Conservation (phyloP, 37 sponge, comb jelly and placozoan genomes). For the Chondrilla cf. caribensis region DNA sequence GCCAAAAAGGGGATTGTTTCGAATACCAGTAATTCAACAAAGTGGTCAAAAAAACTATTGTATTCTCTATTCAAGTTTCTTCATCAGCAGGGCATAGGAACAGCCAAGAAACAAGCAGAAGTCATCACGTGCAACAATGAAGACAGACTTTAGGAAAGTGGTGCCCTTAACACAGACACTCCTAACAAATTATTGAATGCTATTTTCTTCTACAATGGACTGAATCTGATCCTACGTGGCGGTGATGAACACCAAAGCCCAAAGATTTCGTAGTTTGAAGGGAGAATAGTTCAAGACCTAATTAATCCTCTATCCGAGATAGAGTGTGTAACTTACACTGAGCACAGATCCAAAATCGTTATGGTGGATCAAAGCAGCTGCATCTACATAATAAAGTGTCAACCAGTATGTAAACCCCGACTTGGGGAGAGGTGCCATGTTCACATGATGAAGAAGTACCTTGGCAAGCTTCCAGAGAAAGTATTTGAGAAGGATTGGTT, state of each 20-base stretch:
- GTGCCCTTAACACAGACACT: not conserved
- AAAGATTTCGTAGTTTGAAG: conserved; percentile 33
- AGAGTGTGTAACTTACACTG: conserved; percentile 2
- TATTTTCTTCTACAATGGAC: conserved; percentile 34
- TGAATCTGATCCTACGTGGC: conserved; percentile 35
- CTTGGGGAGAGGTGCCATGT: conserved; percentile 29
- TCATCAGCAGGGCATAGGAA: conserved; percentile 27
- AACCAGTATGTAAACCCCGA: too few relatives aligned
- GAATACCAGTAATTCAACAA: too few relatives aligned
- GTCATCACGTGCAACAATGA: conserved; percentile 15
- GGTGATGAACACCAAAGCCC: conserved; percentile 30
- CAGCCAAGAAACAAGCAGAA: not conserved
- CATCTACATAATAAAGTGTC: too few relatives aligned
- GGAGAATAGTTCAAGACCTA: not conserved
- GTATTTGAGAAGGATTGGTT: too few relatives aligned
- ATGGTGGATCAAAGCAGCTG: not conserved
- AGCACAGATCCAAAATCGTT: conserved; percentile 34
- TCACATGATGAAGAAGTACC: conserved; percentile 17
- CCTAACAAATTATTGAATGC: conserved; percentile 1
- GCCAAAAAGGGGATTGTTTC: too few relatives aligned
- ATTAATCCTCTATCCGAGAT: not conserved
- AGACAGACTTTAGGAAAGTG: conserved; percentile 25
- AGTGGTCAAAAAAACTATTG: too few relatives aligned
- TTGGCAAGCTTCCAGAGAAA: conserved; percentile 23
- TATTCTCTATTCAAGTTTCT: conserved; percentile 19